Evolutionary conservation across 2,113 vertebrate genomes (phyloP), one percentile per base, ranked within the genome.

Genomic region (Dendrocopos noguchii): DNA sequence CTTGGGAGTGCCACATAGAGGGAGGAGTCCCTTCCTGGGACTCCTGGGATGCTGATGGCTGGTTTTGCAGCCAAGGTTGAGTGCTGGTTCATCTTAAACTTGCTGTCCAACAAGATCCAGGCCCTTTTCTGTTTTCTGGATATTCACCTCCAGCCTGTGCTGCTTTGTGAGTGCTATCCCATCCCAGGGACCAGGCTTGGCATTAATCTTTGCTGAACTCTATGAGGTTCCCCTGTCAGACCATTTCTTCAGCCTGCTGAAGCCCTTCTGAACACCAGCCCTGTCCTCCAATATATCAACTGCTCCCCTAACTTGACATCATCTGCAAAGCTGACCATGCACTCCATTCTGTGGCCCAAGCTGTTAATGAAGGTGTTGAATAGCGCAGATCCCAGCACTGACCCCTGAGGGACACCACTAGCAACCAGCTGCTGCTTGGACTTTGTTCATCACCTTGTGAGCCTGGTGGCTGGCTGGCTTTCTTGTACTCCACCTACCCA

Each of bases 331-430:
- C 0, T 31, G 27, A 36, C 22, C 0, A 1, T 27, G 44, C 0
- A 2, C 44, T 75, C 56, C 59, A 28, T 24, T 17, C 60, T 56
- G 31, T 8, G 31, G 33, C 6, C 33, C 56, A 15, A 28, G 57
- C 50, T 47, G 63, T 4, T 34, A 15, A 42, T 14, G 47, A 42
- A 63, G 33, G 20, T 31, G 42, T 10, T 11, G 25, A 52, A 27
- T 1, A 29, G 28, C 1, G 47, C 18, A 12, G 44, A 60, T 13
- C 10, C 8, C 74, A 57, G 42, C 42, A 36, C 0, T 0, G 1
- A n/a, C 14, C 31, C 21, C 46, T 9, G 27, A 74, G 53, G 50
- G 76, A 25, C 22, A 36, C 27, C 60, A 33, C 39, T 34, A 59
- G 53, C 28, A 31, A 14, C 19, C 24, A 57, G 34, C 36, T 46